Evolutionary conservation across 1,140 invertebrate species (phyloP).

Genomic region (Drosophila arawakana): DNA sequence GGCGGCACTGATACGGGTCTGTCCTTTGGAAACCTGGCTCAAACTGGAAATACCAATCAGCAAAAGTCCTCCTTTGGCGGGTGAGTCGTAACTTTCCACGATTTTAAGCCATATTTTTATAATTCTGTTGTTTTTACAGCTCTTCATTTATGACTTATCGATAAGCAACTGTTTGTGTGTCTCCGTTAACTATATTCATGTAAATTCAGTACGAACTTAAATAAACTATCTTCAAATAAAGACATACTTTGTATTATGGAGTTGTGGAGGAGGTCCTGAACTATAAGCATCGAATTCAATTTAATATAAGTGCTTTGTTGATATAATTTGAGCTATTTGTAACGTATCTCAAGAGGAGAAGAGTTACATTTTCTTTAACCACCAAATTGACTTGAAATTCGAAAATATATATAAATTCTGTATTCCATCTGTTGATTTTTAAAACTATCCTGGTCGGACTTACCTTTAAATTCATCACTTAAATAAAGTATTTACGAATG

Average conservation of each 20-base stretch:
- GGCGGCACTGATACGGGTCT: conserved; percentile 85
- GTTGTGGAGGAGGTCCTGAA: no score
- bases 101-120: neutral
- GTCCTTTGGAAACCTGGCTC: conserved; percentile 86
- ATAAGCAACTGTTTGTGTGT: conserved; percentile 22
- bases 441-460: no score
- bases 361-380: no score
- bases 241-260: neutral
- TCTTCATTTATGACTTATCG: conserved; percentile 52
- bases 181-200: conserved; percentile 10
- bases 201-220: conserved; percentile 23
- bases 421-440: no score
- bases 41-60: conserved; percentile 79
- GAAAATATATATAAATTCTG: no score
- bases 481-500: no score
- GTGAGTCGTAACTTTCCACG: conserved; percentile 65
- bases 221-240: conserved; percentile 7
- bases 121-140: conserved; percentile 10
- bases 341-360: no score
- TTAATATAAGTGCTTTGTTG: no score
- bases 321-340: no score
- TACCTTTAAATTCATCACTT: no score
- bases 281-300: no score
- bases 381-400: no score
- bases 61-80: conserved; percentile 84